phyloP scores from a whole-genome alignment of 2,113 vertebrate genomes.

The Bubo bubo region DNA sequence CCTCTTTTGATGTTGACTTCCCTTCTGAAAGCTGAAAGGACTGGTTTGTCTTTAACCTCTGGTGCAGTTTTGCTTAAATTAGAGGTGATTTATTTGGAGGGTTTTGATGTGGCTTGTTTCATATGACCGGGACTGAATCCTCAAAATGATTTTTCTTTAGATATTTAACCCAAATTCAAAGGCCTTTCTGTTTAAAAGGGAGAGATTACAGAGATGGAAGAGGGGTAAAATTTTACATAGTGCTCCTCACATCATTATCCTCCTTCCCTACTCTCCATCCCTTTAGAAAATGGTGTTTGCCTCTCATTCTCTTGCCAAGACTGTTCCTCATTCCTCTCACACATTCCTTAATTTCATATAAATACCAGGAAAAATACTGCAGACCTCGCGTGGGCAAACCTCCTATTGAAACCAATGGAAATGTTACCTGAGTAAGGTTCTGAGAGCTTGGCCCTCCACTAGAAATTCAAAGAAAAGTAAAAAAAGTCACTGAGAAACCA shows the following conservation, averaged over 20 bases:
- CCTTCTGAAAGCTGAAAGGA: conserved; percentile 38
- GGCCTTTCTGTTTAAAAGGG: neutral
- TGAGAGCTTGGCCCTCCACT: neutral
- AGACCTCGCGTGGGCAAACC: neutral
- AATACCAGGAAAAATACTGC: conserved; percentile 1
- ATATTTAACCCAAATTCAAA: conserved; percentile 9
- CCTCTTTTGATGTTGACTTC: conserved; percentile 31
- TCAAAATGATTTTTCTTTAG: conserved; percentile 10
- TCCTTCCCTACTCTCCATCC: neutral
- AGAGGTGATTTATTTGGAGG: conserved; percentile 12
- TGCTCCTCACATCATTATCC: neutral
- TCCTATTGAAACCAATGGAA: neutral
- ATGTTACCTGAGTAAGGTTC: neutral
- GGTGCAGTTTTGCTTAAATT: conserved; percentile 40
- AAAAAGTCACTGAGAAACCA: neutral
- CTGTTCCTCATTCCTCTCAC: conserved; percentile 11
- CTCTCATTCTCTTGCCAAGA: neutral
- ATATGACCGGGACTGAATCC: neutral
- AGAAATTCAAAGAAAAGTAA: neutral
- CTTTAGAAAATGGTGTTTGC: neutral
- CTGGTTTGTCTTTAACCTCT: conserved; percentile 29
- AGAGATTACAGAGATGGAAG: neutral
- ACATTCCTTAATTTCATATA: conserved; percentile 15
- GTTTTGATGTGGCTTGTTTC: conserved; percentile 48
- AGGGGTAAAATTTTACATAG: neutral